A percentile compares a stretch with the other conserved stretches of the same genome.
Evolutionary conservation across 2,888 invertebrate genomes (phyloP).

Genomic region (Rhagophthalmus giganteus): DNA sequence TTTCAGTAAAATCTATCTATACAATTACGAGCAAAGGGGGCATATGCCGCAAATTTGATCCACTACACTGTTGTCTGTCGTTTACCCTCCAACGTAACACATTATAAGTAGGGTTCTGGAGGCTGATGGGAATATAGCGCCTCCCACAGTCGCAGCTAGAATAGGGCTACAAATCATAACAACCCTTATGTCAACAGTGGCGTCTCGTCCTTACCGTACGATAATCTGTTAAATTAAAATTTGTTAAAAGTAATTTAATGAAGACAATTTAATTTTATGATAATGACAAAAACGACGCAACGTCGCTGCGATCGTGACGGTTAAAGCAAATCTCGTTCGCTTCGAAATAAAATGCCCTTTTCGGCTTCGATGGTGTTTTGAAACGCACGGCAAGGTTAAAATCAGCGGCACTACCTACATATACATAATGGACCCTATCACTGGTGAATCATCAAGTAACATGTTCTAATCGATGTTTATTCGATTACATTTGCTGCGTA

Average conservation of each 20-base stretch:
- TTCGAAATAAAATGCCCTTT: too few relatives aligned
- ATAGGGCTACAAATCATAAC: constrained; percentile 50
- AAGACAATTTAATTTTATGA: too few relatives aligned
- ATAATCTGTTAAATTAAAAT: constrained; percentile 3
- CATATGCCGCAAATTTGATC: constrained; percentile 36
- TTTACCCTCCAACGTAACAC: constrained; percentile 42
- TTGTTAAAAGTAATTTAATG: too few relatives aligned
- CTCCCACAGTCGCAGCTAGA: constrained; percentile 48
- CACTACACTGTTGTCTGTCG: constrained; percentile 36
- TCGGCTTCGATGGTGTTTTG: too few relatives aligned
- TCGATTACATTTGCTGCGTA: constrained; percentile 36
- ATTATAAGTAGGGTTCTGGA: constrained; percentile 37
- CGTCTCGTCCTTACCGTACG: constrained; percentile 35
- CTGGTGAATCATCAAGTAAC: constrained; percentile 38
- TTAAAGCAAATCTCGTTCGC: too few relatives aligned
- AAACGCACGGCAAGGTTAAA: constrained; percentile 20
- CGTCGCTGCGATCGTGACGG: too few relatives aligned
- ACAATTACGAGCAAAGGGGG: constrained; percentile 26
- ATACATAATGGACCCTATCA: constrained; percentile 32
- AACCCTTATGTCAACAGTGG: constrained; percentile 45
- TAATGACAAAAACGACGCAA: neutral
- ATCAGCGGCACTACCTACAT: constrained; percentile 28
- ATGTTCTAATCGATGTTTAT: constrained; percentile 40
- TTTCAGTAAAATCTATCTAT: constrained; percentile 22
- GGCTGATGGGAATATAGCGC: constrained; percentile 47